phyloP scores from a whole-genome alignment of 2,888 invertebrate genomes.

The Priocnemis perturbator region DNA sequence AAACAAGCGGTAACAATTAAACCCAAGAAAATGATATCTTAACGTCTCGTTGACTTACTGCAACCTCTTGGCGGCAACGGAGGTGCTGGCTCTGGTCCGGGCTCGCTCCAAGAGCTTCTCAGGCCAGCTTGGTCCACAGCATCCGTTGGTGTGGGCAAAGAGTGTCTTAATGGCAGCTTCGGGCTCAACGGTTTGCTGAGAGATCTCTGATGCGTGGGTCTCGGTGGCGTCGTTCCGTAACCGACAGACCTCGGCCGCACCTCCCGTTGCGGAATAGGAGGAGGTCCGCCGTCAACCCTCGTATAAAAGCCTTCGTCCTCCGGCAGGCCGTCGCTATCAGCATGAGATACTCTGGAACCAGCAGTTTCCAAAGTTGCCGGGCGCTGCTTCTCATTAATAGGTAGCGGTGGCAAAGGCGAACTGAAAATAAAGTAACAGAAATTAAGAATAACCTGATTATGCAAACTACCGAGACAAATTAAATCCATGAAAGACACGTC shows the following conservation, averaged over 20 bases:
- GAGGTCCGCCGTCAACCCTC: slow-evolving; percentile 72
- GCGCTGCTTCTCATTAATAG: slow-evolving; percentile 77
- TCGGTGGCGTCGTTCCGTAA: slow-evolving; percentile 75
- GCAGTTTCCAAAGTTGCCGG: slow-evolving; percentile 66
- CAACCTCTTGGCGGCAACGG: slow-evolving; percentile 89
- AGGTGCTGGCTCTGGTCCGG: slow-evolving; percentile 79
- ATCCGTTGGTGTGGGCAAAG: slow-evolving; percentile 77
- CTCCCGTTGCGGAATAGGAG: slow-evolving; percentile 80
- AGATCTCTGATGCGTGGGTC: slow-evolving; percentile 74
- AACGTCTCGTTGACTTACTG: slow-evolving; percentile 75
- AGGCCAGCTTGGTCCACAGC: slow-evolving; percentile 74
- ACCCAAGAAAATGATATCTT: slow-evolving; percentile 12
- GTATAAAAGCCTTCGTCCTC: slow-evolving; percentile 73
- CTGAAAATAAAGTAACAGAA: slow-evolving; percentile 70
- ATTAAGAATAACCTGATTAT: slow-evolving; percentile 1
- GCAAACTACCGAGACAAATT: neutral
- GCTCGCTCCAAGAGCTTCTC: slow-evolving; percentile 79
- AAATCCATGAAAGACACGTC: neutral
- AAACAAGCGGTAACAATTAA: neutral
- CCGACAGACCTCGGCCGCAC: slow-evolving; percentile 80
- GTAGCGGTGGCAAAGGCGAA: slow-evolving; percentile 87
- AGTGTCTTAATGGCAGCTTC: slow-evolving; percentile 76
- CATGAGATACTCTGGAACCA: slow-evolving; percentile 63
- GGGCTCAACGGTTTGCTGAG: slow-evolving; percentile 79
- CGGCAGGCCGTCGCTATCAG: slow-evolving; percentile 67